Conservation (phyloP, 2,113 vertebrate genomes). For the Epinephelus moara region DNA sequence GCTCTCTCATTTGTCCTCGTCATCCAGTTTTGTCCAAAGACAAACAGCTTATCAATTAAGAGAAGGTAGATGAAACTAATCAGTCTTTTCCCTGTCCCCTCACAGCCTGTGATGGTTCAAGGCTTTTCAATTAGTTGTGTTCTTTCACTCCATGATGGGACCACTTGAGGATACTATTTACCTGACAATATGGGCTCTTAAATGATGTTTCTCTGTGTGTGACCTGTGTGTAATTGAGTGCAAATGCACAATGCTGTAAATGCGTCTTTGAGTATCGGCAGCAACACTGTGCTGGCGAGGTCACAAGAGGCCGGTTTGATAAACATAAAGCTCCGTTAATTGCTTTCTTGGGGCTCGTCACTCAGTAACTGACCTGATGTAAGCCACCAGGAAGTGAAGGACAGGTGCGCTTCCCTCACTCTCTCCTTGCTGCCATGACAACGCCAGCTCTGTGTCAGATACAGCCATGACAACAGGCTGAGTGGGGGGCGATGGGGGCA, state of each 20-base stretch:
- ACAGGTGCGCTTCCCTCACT: constrained; percentile 89
- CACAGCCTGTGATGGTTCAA: neutral
- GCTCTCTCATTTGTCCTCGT: neutral
- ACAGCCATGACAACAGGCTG: constrained; percentile 88
- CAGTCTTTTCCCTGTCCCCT: neutral
- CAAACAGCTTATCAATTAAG: neutral
- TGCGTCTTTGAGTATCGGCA: neutral
- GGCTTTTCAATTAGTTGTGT: neutral
- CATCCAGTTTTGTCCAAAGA: neutral
- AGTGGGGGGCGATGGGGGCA: constrained; percentile 88
- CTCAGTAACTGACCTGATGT: constrained; percentile 87
- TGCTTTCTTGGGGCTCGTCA: neutral
- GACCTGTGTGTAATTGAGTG: neutral
- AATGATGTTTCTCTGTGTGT: neutral
- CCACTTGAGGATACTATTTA: neutral
- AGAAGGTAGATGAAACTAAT: neutral
- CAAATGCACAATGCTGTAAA: neutral
- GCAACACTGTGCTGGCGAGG: neutral
- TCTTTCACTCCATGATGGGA: neutral
- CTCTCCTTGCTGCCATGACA: constrained; percentile 92
- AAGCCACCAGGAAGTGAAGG: constrained; percentile 91
- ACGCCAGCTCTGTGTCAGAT: constrained; percentile 93
- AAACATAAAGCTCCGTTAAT: neutral
- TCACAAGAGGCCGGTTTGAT: neutral
- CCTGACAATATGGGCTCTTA: neutral